Evolutionary conservation across 2,797 vertebrate genomes (phyloP).

Genomic region (Zonotrichia albicollis): DNA sequence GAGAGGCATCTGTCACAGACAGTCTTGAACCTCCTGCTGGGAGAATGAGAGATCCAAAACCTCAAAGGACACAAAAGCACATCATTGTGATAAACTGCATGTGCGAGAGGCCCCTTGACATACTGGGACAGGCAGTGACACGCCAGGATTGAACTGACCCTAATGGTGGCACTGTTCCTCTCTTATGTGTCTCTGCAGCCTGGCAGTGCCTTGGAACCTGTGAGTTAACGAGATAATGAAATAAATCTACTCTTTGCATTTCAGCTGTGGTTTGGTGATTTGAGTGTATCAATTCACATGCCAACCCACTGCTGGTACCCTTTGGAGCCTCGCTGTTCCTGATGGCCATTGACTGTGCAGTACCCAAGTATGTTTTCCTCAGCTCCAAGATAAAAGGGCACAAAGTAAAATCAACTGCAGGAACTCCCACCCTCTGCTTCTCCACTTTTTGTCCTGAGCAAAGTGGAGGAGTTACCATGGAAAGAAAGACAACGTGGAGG

Average conservation of each 20-base stretch:
- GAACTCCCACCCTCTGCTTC: background rate
- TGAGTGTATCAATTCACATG: rapidly evolving
- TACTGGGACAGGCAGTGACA: background rate
- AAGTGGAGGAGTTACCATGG: background rate
- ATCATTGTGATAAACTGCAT: background rate
- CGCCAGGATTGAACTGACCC: background rate
- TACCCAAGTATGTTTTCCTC: background rate
- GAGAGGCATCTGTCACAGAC: background rate
- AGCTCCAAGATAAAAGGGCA: background rate
- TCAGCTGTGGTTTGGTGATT: background rate
- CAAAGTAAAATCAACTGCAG: background rate
- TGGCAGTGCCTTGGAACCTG: background rate
- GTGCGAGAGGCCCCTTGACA: background rate
- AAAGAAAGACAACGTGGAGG: background rate
- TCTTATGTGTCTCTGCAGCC: background rate
- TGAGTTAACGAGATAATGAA: background rate
- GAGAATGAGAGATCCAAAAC: background rate
- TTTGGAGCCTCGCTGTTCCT: rapidly evolving
- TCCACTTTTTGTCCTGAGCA: background rate
- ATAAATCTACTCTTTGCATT: background rate
- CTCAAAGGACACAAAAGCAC: background rate
- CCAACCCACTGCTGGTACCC: background rate
- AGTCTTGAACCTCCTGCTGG: background rate
- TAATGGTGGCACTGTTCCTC: background rate
- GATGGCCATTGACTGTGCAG: background rate